Evolutionary conservation across 2,113 vertebrate species (phyloP), one percentile per base, ranked within the genome.

Genomic region (Osmerus mordax): DNA sequence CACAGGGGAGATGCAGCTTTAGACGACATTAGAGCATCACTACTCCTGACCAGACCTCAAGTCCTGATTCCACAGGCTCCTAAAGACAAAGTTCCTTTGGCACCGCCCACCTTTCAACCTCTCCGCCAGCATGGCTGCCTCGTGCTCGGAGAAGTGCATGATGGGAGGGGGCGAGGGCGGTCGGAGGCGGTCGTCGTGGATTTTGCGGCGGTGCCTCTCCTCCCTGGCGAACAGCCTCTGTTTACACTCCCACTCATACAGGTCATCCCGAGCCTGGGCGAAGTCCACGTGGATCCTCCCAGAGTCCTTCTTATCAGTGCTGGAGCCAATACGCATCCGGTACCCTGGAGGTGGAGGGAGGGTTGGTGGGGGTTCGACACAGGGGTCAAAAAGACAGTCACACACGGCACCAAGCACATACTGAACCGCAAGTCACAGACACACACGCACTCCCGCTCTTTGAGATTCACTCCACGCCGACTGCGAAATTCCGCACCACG

Each of bases 161-260:
- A 96, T 94, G 70, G 94, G 91, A 0, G 95, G 93, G 0, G 95
- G 95, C 2, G 95, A 96, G 23, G 94, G 94, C 12, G 94, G 94
- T 56, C 94, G 89, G 65, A 95, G 90, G 19, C 90, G 86, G 67
- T 95, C 93, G 73, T 95, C 94, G 72, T 95, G 94, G 85, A 95
- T 80, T 79, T 94, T 94, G 74, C 93, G 94, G 65, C 94, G 85
- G 85, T 96, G 95, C 11, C 95, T 90, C 73, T 96, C 94, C 75
- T 96, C 94, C 4, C 95, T 88, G 32, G 95, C 95, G 11, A 95
- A 81, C 91, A 94, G 93, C 76, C 95, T 86, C 87, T 96, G 95
- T 83, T 91, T 93, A 82, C 95, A 96, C 81, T 96, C 95, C 95
- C 95, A 96, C 84, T 96, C 95, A 25, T 96, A 96, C 87, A 96